Evolutionary conservation across 1,140 invertebrate species (phyloP).

Genomic region (Cecropterus lyciades): DNA sequence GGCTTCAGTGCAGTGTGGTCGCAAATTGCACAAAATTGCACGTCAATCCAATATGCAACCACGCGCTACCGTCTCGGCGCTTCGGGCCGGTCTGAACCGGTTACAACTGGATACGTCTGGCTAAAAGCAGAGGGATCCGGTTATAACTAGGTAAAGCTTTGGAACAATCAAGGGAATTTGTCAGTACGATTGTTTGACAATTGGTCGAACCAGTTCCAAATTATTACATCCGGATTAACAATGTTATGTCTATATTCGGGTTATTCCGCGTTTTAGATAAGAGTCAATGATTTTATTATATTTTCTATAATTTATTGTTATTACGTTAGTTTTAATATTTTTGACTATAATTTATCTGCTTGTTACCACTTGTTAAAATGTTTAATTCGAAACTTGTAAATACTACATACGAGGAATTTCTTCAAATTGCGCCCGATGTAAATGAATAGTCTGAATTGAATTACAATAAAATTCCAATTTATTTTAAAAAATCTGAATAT

Average conservation of each 20-base stretch:
- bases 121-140: not conserved
- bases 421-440: too few relatives aligned
- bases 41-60: constrained; percentile 69
- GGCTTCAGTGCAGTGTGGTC: constrained; percentile 42
- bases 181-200: not conserved
- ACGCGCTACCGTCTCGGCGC: constrained; percentile 54
- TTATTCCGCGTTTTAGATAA: too few relatives aligned
- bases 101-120: constrained; percentile 14
- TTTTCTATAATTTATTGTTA: too few relatives aligned
- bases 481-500: too few relatives aligned
- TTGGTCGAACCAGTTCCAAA: not conserved
- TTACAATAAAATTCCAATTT: too few relatives aligned
- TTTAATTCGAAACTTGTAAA: too few relatives aligned
- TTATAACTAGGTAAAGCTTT: constrained; percentile 9
- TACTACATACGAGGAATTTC: too few relatives aligned
- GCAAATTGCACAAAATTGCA: constrained; percentile 58
- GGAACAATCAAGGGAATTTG: not conserved
- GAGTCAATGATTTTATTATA: too few relatives aligned
- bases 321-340: too few relatives aligned
- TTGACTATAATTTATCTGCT: too few relatives aligned
- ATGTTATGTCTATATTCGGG: not conserved
- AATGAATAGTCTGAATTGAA: too few relatives aligned
- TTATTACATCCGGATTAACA: not conserved
- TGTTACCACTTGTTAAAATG: too few relatives aligned
- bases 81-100: constrained; percentile 44